A percentile compares a stretch with the other conserved stretches of the same genome.
Conservation (phyloP, 30 jellyfish, hydroid and myxozoan genomes). For the Aurelia aurita region DNA sequence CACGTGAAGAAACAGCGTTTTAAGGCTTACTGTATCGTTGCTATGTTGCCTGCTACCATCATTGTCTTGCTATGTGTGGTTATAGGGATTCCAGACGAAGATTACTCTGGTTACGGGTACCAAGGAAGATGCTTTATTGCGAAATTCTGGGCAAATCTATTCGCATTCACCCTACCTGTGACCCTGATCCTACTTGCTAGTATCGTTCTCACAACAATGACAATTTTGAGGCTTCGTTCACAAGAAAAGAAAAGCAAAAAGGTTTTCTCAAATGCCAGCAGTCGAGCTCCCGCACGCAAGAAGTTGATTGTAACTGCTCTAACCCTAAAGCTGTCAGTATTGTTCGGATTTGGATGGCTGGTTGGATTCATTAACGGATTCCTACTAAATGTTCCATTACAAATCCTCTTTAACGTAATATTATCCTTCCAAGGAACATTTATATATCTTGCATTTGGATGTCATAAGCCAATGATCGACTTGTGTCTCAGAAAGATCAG, state of each 20-base stretch:
- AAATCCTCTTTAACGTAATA: slow-evolving; percentile 2
- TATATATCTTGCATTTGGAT: slow-evolving; percentile 27
- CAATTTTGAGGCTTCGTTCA: slow-evolving; percentile 25
- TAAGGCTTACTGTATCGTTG: neutral
- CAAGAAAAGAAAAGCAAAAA: slow-evolving; percentile 10
- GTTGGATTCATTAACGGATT: slow-evolving; percentile 38
- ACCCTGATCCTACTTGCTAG: slow-evolving; percentile 23
- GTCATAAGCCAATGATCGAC: slow-evolving; percentile 1
- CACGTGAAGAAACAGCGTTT: neutral
- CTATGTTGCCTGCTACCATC: slow-evolving; percentile 15
- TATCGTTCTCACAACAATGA: slow-evolving; percentile 5
- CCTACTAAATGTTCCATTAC: neutral
- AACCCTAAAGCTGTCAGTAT: slow-evolving; percentile 40
- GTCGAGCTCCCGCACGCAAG: slow-evolving; percentile 26
- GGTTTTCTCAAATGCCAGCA: slow-evolving; percentile 10
- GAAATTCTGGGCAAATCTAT: slow-evolving; percentile 55
- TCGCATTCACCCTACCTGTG: slow-evolving; percentile 37
- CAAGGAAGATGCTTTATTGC: slow-evolving; percentile 23
- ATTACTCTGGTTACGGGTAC: slow-evolving; percentile 28
- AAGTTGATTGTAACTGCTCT: slow-evolving; percentile 25
- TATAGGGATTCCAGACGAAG: slow-evolving; percentile 10
- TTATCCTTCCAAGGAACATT: slow-evolving; percentile 34
- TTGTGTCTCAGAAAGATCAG: too few relatives aligned
- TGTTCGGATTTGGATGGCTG: slow-evolving; percentile 63
- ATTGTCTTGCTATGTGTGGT: slow-evolving; percentile 12